phyloP scores from a whole-genome alignment of 2,888 invertebrate species.

The Chydorus sphaericus region DNA sequence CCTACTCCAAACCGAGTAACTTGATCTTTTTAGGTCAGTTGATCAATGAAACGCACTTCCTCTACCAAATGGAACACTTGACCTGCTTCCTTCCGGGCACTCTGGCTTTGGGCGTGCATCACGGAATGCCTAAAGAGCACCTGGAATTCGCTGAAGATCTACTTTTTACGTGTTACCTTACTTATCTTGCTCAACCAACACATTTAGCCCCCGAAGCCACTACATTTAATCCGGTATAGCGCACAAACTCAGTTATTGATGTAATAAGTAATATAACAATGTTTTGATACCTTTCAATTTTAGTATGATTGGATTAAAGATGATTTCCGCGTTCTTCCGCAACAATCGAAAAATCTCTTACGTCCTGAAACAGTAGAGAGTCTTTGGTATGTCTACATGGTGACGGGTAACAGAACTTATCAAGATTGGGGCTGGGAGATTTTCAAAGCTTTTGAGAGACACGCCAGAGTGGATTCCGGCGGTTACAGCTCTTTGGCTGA shows the following conservation, averaged over 20 bases:
- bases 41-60: conserved; percentile 62
- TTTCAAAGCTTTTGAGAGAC: conserved; percentile 84
- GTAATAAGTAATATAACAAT: too few relatives aligned
- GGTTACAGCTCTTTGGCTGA: conserved; percentile 90
- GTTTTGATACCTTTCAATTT: conserved; percentile 17
- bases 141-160: conserved; percentile 75
- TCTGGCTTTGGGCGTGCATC: conserved; percentile 69
- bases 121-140: conserved; percentile 74
- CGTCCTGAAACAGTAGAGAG: conserved; percentile 95
- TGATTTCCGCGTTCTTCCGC: conserved; percentile 72
- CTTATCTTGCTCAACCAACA: conserved; percentile 84
- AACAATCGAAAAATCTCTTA: conserved; percentile 87
- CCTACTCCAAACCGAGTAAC: conserved; percentile 58
- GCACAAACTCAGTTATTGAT: too few relatives aligned
- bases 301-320: too few relatives aligned
- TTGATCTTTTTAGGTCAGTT: conserved; percentile 82
- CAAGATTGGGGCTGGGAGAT: conserved; percentile 98
- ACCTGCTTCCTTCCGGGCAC: conserved; percentile 93
- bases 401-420: conserved; percentile 87
- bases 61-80: conserved; percentile 95
- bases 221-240: conserved; percentile 76
- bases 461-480: conserved; percentile 66
- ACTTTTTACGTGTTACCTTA: conserved; percentile 82
- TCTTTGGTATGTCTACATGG: conserved; percentile 87
- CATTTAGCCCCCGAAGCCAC: conserved; percentile 93